These are phyloP conservation scores for Sepioteuthis lessoniana DNA, from an alignment of 2,888 invertebrate species.

Conservation along the genomic window DNA sequence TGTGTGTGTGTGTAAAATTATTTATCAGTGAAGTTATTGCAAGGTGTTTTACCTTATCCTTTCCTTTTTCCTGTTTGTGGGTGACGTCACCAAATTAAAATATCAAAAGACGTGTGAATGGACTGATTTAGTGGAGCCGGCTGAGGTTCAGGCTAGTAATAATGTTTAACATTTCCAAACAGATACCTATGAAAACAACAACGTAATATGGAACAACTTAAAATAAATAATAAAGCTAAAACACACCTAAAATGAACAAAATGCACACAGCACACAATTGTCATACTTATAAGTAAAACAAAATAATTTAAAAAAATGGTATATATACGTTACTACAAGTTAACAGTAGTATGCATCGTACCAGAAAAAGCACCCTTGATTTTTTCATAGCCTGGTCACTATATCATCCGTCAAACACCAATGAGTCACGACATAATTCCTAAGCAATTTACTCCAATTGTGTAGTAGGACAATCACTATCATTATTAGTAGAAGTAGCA, in stretches of 20 bases:
- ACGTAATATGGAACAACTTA: neutral
- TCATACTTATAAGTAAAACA: neutral
- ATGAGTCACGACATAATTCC: slow-evolving; percentile 20
- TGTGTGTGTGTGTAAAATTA: neutral
- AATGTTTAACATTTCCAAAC: neutral
- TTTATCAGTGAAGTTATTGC: neutral
- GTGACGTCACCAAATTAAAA: slow-evolving; percentile 33
- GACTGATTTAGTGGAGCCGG: neutral
- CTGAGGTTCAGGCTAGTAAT: neutral
- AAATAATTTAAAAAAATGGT: no score
- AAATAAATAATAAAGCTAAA: neutral
- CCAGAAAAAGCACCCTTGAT: neutral
- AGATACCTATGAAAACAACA: neutral
- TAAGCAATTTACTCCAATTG: slow-evolving; percentile 9
- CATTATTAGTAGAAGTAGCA: neutral
- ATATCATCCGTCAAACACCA: neutral
- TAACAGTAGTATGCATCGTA: neutral
- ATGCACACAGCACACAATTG: neutral
- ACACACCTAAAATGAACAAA: neutral
- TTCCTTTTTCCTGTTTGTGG: neutral
- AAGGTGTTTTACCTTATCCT: neutral
- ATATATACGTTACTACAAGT: neutral
- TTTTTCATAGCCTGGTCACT: neutral
- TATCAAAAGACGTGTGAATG: neutral
- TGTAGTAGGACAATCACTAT: neutral